phyloP scores from a whole-genome alignment of 2,113 vertebrate species.

The Sceloporus tristichus region DNA sequence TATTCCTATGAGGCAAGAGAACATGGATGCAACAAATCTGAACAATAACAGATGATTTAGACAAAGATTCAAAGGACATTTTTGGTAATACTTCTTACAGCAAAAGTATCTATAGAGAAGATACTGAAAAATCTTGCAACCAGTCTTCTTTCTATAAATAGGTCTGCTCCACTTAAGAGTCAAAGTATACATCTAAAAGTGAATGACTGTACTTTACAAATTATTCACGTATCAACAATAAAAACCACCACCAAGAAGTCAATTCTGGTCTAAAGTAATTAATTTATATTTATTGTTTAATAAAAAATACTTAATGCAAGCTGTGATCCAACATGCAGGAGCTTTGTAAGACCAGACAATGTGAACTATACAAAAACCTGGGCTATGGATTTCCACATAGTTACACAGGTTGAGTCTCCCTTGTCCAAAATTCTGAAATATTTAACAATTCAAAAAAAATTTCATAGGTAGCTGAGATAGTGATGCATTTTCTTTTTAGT shows the following conservation, averaged over 20 bases:
- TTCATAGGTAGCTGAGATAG: no score
- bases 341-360: neutral
- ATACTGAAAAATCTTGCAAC: neutral
- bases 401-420: no score
- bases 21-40: neutral
- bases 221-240: neutral
- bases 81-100: neutral
- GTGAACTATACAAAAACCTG: neutral
- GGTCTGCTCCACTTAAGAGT: neutral
- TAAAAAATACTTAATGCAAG: neutral
- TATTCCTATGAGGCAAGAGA: neutral
- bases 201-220: neutral
- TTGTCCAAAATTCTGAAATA: no score
- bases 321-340: neutral
- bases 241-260: neutral
- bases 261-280: no score
- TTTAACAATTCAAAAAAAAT: no score
- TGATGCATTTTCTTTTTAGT: no score
- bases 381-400: no score
- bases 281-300: no score
- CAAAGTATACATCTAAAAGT: neutral
- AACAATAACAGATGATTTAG: neutral
- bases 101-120: neutral
- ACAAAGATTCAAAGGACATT: neutral
- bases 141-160: neutral